These are phyloP conservation scores for Temnothorax nylanderi DNA, from an alignment of 1,140 invertebrate species.

Conservation along the genomic window DNA sequence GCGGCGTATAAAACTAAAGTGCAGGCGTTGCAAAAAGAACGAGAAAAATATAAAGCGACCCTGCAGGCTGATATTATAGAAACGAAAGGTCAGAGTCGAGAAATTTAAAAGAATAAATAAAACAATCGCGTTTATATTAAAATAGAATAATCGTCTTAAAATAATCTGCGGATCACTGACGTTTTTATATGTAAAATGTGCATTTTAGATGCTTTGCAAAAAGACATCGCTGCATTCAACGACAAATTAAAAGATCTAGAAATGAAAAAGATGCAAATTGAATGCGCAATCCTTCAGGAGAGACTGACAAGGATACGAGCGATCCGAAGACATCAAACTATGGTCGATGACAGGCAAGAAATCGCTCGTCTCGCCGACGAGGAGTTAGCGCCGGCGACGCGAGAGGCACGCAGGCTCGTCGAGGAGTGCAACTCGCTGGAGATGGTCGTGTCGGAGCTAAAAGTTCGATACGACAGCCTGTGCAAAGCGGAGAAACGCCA, in stretches of 20 bases:
- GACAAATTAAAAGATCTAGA: conserved; percentile 86
- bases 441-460: conserved; percentile 65
- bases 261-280: conserved; percentile 86
- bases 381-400: conserved; percentile 27
- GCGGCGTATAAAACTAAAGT: conserved; percentile 88
- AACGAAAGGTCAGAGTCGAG: conserved; percentile 77
- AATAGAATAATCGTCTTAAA: conserved; percentile 3
- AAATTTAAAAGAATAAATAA: conserved; percentile 18
- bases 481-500: conserved; percentile 82
- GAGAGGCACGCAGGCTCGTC: not conserved
- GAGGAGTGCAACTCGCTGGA: conserved; percentile 63
- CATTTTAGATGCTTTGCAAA: conserved; percentile 83
- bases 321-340: conserved; percentile 31
- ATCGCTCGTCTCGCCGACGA: conserved; percentile 40
- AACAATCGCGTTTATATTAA: conserved; percentile 20
- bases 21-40: conserved; percentile 84
- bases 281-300: conserved; percentile 88
- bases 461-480: conserved; percentile 73
- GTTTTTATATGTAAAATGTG: not conserved
- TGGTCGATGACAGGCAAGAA: conserved; percentile 47
- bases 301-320: conserved; percentile 72
- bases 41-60: conserved; percentile 87
- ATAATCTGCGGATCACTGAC: not conserved
- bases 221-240: conserved; percentile 87
- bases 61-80: conserved; percentile 87